A percentile compares a stretch with the other conserved stretches of the same genome.
Conservation (phyloP, 1,140 invertebrate species). For the Drepana arcuata region DNA sequence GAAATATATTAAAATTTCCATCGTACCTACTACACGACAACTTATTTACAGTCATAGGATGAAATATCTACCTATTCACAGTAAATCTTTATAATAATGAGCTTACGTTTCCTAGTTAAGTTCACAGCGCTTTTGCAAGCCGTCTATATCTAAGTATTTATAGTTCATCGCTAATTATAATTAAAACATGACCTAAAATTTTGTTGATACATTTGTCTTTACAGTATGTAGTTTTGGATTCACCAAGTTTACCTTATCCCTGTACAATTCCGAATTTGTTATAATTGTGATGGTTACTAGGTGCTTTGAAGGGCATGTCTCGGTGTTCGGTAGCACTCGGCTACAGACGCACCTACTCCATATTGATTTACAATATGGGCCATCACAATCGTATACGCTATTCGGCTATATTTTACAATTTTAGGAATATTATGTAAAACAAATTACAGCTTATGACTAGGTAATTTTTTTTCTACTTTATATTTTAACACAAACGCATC, state of each 20-base stretch:
- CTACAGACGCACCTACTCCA: slow-evolving; percentile 2
- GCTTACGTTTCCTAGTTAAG: slow-evolving; percentile 43
- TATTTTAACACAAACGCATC: slow-evolving; percentile 32
- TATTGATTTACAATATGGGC: too few species aligned
- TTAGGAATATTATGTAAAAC: slow-evolving; percentile 39
- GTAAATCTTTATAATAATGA: slow-evolving; percentile 39
- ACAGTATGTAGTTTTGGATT: slow-evolving; percentile 26
- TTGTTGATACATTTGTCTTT: slow-evolving; percentile 26
- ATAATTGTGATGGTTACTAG: slow-evolving; percentile 34
- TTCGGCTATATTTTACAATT: slow-evolving; percentile 44
- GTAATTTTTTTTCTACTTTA: slow-evolving; percentile 54
- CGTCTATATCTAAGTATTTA: slow-evolving; percentile 28
- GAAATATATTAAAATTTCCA: slow-evolving; percentile 68
- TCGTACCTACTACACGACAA: slow-evolving; percentile 43
- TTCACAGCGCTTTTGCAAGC: slow-evolving; percentile 56
- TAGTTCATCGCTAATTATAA: too few species aligned
- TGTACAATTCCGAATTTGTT: slow-evolving; percentile 71
- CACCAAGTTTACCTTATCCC: slow-evolving; percentile 52
- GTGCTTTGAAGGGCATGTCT: too few species aligned
- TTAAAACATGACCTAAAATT: slow-evolving; percentile 13
- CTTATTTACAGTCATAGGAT: slow-evolving; percentile 57
- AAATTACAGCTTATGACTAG: slow-evolving; percentile 68
- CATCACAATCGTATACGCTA: slow-evolving; percentile 55
- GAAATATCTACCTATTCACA: slow-evolving; percentile 56
- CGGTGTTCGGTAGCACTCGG: too few species aligned